phyloP scores from a whole-genome alignment of 2,113 vertebrate species.

The Dendropsophus ebraccatus region DNA sequence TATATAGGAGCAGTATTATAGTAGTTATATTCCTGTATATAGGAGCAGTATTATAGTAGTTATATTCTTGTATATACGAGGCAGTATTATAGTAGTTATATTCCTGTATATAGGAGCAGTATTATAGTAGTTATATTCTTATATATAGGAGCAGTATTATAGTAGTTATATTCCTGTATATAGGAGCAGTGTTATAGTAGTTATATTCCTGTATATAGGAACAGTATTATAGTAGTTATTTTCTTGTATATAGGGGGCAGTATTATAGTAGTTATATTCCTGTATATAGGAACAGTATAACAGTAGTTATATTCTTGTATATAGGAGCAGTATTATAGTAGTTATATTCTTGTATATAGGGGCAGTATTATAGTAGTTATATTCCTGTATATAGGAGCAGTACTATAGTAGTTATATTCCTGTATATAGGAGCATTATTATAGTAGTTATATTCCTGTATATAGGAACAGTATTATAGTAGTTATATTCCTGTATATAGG shows the following conservation, averaged over 20 bases:
- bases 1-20: neutral
- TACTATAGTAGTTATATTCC: conserved; percentile 7
- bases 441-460: neutral
- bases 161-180: too few relatives aligned
- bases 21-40: neutral
- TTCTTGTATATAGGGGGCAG: neutral
- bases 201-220: neutral
- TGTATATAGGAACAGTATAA: too few relatives aligned
- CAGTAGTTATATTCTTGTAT: too few relatives aligned
- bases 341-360: neutral
- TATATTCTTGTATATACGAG: too few relatives aligned
- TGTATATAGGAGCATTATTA: neutral
- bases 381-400: neutral
- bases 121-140: neutral
- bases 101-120: neutral
- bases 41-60: too few relatives aligned
- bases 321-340: conserved; percentile 6
- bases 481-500: neutral
- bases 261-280: too few relatives aligned
- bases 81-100: neutral
- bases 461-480: conserved; percentile 11
- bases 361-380: conserved; percentile 7
- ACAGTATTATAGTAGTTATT: neutral
- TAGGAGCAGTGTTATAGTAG: neutral
- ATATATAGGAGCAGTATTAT: too few relatives aligned